Conservation (phyloP, 2,888 invertebrate genomes). For the Cataglyphis livida region DNA sequence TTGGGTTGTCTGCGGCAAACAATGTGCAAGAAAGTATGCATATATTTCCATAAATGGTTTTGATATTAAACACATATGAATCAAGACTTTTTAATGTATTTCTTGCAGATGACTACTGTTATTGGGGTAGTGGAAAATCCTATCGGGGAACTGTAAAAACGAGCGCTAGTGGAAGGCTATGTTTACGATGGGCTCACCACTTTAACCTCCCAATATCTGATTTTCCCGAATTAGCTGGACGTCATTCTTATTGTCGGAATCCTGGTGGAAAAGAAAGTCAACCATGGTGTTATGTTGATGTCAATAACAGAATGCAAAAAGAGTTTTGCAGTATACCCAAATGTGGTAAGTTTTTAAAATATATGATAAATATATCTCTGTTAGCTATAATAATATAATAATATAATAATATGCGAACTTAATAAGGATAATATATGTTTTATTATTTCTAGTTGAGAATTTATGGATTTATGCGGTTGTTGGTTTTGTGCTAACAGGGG, state of each 20-base stretch:
- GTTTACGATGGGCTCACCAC: constrained; percentile 95
- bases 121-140: constrained; percentile 93
- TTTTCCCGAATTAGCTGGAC: constrained; percentile 93
- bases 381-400: background rate
- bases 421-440: constrained; percentile 14
- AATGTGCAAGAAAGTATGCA: constrained; percentile 86
- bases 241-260: constrained; percentile 96
- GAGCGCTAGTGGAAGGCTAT: constrained; percentile 90
- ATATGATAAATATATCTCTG: background rate
- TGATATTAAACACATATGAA: background rate
- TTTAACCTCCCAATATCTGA: constrained; percentile 91
- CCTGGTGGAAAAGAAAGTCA: constrained; percentile 93
- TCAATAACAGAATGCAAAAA: constrained; percentile 90
- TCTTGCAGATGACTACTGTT: constrained; percentile 92
- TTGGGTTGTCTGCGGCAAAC: constrained; percentile 89
- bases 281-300: constrained; percentile 96
- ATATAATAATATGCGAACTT: background rate
- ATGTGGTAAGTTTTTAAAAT: constrained; percentile 89
- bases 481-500: constrained; percentile 87
- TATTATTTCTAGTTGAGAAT: constrained; percentile 88
- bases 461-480: constrained; percentile 93
- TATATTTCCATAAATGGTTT: background rate
- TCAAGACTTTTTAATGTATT: constrained; percentile 13
- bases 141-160: constrained; percentile 94
- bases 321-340: constrained; percentile 95